Base-by-base conservation (phyloP, 2,888 invertebrate genomes). In the Tetrapedia diversipes region DNA sequence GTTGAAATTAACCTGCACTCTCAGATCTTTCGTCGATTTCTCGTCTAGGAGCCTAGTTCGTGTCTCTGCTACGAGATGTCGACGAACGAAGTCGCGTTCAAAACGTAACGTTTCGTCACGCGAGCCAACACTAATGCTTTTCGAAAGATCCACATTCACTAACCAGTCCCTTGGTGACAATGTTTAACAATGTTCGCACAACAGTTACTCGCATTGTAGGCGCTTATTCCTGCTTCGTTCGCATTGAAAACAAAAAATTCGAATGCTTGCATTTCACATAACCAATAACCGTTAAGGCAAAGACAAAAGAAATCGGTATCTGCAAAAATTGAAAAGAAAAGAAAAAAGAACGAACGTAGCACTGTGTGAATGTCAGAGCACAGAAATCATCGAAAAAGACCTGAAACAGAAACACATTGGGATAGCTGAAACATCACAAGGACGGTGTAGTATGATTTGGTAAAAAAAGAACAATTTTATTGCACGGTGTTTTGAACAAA, bases 401-500 rank as follows among this genome's bases (percentile, higher is more conserved):
- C 3, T 11, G 6, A 16, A 43, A 24, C 14, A 32, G 2, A 7
- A 32, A 4, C 4, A 11, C 4, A 24, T 43, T 29, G 69, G 51
- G 19, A 59, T 47, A 54, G 54, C 16, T 2, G 41, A 49, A 29
- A 54, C 22, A 39, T 54, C 14, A n/a, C n/a, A n/a, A n/a, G n/a
- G n/a, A n/a, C n/a, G n/a, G 60, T 37, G 39, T 34, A 49, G 57
- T 67, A 22, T 77, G 53, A 56, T 84, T 77, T 68, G 66, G 68
- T 79, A 37, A 77, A 49, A 2, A n/a, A 56, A 14, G 19, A 66
- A 71, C 19, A 73, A 57, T 69, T 49, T 68, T n/a, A n/a, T n/a
- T 83, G 84, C 84, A 84, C 84, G 84, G 19, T 75, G 74, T 72
- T 56, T 27, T 37, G 47, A 53, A 53, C 19, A 51, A 64, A 64